These are phyloP conservation scores for Reinhardtius hippoglossoides DNA, from an alignment of 2,113 vertebrate genomes.

Conservation along the genomic window DNA sequence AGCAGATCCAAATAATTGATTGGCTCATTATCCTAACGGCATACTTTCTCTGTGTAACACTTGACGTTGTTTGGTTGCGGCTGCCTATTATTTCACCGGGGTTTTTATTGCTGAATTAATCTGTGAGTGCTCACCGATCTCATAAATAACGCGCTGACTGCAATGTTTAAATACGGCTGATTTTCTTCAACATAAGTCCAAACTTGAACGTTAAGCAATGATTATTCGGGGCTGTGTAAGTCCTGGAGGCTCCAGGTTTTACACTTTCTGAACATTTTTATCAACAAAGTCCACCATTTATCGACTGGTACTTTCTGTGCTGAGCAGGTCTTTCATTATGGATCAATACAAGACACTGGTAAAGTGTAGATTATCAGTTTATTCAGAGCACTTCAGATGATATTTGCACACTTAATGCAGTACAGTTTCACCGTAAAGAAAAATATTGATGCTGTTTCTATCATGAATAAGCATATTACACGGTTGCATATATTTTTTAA, in stretches of 20 bases:
- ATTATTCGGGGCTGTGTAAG: conserved; percentile 6
- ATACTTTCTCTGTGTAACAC: conserved; percentile 58
- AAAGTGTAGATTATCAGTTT: conserved; percentile 36
- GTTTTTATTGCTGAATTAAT: conserved; percentile 53
- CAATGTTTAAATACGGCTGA: conserved; percentile 40
- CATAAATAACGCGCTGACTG: conserved; percentile 38
- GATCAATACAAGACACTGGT: conserved; percentile 56
- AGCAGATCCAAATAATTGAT: conserved; percentile 70
- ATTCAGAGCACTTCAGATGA: conserved; percentile 30
- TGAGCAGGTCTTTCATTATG: conserved; percentile 25
- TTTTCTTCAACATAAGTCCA: conserved; percentile 24
- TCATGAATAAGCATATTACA: background rate
- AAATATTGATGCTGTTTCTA: conserved; percentile 14
- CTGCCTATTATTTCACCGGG: conserved; percentile 56
- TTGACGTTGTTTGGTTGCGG: conserved; percentile 50
- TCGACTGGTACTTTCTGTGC: conserved; percentile 24
- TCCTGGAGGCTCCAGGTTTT: conserved; percentile 5
- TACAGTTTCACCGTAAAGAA: conserved; percentile 2
- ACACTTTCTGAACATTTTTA: conserved; percentile 34
- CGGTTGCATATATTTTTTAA: background rate
- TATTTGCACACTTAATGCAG: conserved; percentile 20
- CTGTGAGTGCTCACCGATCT: conserved; percentile 36
- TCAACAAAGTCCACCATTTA: background rate
- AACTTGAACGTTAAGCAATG: background rate
- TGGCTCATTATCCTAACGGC: conserved; percentile 64